These are phyloP conservation scores for Hetaerina titia DNA, from an alignment of 2,888 invertebrate species.

Conservation along the genomic window DNA sequence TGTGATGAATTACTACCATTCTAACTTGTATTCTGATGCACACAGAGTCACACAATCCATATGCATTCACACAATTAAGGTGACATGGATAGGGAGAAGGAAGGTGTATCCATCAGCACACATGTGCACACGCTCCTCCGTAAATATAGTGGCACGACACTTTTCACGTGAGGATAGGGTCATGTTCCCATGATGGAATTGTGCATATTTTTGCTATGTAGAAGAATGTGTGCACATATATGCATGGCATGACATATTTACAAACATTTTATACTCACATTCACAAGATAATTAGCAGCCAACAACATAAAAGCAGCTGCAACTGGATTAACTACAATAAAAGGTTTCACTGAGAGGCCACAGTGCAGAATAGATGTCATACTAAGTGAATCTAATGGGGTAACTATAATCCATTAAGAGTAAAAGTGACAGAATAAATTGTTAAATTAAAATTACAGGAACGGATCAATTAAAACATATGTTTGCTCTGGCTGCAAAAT, in stretches of 20 bases:
- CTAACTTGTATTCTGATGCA: background rate
- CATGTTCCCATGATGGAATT: background rate
- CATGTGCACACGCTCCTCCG: constrained; percentile 34
- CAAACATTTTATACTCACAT: constrained; percentile 29
- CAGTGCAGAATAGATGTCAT: background rate
- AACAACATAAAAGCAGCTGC: constrained; percentile 52
- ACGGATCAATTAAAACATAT: constrained; percentile 39
- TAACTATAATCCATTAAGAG: constrained; percentile 13
- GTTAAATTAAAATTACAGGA: constrained; percentile 41
- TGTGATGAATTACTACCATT: background rate
- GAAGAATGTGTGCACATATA: constrained; percentile 12
- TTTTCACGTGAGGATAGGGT: background rate
- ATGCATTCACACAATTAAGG: background rate
- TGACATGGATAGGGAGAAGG: background rate
- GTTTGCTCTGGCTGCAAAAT: constrained; percentile 26
- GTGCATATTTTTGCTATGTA: background rate
- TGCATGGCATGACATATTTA: background rate
- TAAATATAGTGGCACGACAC: background rate
- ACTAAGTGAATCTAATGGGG: constrained; percentile 25
- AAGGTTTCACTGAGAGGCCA: constrained; percentile 18
- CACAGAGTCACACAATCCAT: constrained; percentile 10
- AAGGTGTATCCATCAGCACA: background rate
- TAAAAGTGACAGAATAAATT: constrained; percentile 12
- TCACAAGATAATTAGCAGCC: background rate
- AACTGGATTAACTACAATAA: constrained; percentile 31